phyloP scores from a whole-genome alignment of 2,888 invertebrate species.

The Stictocephala bisonia region DNA sequence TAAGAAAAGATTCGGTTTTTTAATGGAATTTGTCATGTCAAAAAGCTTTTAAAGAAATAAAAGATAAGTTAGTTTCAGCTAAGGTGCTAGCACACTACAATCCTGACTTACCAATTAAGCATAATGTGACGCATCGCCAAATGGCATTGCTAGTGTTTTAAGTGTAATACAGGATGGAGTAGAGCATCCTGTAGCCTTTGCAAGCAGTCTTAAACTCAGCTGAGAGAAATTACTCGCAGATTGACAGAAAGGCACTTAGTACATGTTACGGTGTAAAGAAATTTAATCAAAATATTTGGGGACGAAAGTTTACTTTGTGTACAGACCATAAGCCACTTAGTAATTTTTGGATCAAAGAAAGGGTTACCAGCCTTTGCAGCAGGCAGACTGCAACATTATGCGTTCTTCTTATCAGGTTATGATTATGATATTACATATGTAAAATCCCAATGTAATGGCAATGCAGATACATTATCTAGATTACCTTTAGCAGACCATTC shows the following conservation, averaged over 20 bases:
- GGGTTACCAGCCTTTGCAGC: no score
- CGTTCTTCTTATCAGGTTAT: no score
- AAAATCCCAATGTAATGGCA: no score
- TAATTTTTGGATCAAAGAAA: no score
- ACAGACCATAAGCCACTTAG: constrained; percentile 38
- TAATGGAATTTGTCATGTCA: constrained; percentile 1
- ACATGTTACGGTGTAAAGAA: constrained; percentile 27
- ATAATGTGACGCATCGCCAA: no score
- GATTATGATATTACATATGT: no score
- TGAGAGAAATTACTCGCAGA: constrained; percentile 5
- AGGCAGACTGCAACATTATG: no score
- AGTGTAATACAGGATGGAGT: no score
- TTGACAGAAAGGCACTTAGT: constrained; percentile 30
- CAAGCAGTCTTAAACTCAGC: constrained; percentile 8
- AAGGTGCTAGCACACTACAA: constrained; percentile 22
- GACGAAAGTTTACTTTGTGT: constrained; percentile 16
- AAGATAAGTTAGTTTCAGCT: constrained; percentile 29
- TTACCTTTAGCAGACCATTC: no score
- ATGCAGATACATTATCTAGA: no score
- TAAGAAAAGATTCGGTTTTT: constrained; percentile 32
- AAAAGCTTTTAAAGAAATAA: constrained; percentile 37
- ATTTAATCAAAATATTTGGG: constrained; percentile 36
- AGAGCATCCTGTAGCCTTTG: not conserved
- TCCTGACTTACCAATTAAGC: constrained; percentile 22
- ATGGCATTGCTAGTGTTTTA: no score